Evolutionary conservation across 2,113 vertebrate species (phyloP).

Genomic region (Osmerus mordax): DNA sequence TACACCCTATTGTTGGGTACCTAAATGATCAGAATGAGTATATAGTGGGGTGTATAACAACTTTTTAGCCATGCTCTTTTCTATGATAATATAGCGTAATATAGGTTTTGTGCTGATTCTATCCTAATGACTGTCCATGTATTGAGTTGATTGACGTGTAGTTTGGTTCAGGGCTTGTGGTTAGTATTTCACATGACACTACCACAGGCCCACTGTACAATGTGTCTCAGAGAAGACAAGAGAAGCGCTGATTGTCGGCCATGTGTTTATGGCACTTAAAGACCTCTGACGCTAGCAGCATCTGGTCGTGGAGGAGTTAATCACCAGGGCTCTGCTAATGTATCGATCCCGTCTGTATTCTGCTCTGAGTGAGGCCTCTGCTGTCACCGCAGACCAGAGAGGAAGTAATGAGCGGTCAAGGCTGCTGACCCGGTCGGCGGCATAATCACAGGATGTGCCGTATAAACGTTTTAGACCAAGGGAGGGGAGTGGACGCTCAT

Average conservation of each 20-base stretch:
- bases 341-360: slow-evolving; percentile 51
- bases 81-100: too few relatives aligned
- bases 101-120: too few relatives aligned
- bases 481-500: slow-evolving; percentile 9
- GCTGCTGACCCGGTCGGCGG: slow-evolving; percentile 30
- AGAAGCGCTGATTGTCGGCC: background rate
- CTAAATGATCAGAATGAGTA: too few relatives aligned
- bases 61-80: too few relatives aligned
- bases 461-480: slow-evolving; percentile 21
- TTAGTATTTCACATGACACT: background rate
- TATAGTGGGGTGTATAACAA: too few relatives aligned
- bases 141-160: background rate
- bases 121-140: background rate
- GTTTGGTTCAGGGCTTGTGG: background rate
- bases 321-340: slow-evolving; percentile 43
- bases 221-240: background rate
- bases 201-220: background rate
- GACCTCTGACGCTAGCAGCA: slow-evolving; percentile 5
- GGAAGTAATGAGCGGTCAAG: slow-evolving; percentile 43
- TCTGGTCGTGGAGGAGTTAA: slow-evolving; percentile 5
- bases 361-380: slow-evolving; percentile 33
- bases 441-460: slow-evolving; percentile 38
- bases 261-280: slow-evolving; percentile 10
- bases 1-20: too few relatives aligned
- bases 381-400: slow-evolving; percentile 34